These are phyloP conservation scores for Steatocranus sp. DNA, from an alignment of 2,797 vertebrate genomes.

Conservation along the genomic window DNA sequence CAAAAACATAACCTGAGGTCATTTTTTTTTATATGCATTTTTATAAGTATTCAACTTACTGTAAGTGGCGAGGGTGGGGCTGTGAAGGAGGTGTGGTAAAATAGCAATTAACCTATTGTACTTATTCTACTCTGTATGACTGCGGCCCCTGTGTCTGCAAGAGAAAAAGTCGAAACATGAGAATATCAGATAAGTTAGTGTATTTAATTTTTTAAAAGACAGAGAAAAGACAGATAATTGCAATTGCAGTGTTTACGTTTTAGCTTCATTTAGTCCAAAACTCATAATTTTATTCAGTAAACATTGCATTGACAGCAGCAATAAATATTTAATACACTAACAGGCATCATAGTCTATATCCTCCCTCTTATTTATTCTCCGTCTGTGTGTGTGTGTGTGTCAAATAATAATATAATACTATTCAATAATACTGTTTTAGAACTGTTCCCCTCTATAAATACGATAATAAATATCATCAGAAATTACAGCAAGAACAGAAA, in stretches of 20 bases:
- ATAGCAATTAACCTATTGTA: not conserved
- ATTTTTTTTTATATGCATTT: not conserved
- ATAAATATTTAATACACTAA: not conserved
- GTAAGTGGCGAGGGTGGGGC: not conserved
- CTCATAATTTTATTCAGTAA: not conserved
- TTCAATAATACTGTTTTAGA: not conserved
- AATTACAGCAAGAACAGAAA: not conserved
- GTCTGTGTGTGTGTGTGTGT: not conserved
- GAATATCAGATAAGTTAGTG: not conserved
- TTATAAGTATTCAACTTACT: not conserved
- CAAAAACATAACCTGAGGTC: not conserved
- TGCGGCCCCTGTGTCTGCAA: not conserved
- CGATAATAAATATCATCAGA: not conserved
- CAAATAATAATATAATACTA: not conserved
- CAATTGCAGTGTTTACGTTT: rapidly evolving
- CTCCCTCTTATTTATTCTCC: not conserved
- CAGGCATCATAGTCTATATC: not conserved
- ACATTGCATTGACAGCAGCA: not conserved
- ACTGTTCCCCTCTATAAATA: not conserved
- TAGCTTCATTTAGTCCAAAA: not conserved
- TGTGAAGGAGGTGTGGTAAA: not conserved
- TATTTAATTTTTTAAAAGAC: not conserved
- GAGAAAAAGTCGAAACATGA: not conserved
- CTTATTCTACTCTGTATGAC: not conserved
- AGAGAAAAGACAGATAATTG: rapidly evolving